A percentile compares a stretch with the other conserved stretches of the same genome.
Evolutionary conservation across 2,113 vertebrate genomes (phyloP).

Genomic region (Ochotona curzoniae): DNA sequence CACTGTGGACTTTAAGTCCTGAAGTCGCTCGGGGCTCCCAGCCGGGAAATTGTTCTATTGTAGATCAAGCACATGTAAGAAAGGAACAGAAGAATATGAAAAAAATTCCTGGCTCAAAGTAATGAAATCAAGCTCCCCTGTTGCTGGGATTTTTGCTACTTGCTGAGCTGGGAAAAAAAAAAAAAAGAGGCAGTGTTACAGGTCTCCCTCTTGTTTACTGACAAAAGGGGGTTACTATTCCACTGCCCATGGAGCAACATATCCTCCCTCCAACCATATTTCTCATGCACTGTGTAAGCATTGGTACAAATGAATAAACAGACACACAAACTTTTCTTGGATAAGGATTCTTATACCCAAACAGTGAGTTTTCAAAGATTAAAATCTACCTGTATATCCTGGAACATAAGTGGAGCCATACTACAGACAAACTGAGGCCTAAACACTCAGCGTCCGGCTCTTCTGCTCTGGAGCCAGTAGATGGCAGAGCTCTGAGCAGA

Average conservation of each 20-base stretch:
- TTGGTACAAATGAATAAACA: slow-evolving; percentile 20
- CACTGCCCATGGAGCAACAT: slow-evolving; percentile 11
- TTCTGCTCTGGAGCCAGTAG: slow-evolving; percentile 31
- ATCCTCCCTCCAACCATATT: not conserved
- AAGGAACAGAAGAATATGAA: slow-evolving; percentile 56
- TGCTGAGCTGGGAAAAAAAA: slow-evolving; percentile 47
- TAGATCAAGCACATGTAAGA: slow-evolving; percentile 77
- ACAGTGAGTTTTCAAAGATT: slow-evolving; percentile 42
- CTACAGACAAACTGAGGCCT: slow-evolving; percentile 16
- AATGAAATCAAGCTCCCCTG: slow-evolving; percentile 42
- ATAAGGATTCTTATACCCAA: slow-evolving; percentile 56
- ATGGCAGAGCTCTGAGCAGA: slow-evolving; percentile 52
- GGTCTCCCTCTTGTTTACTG: not conserved
- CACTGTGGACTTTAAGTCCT: slow-evolving; percentile 98
- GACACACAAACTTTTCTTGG: slow-evolving; percentile 8
- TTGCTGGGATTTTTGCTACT: slow-evolving; percentile 8
- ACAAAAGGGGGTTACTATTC: slow-evolving; percentile 47
- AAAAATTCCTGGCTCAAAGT: slow-evolving; percentile 49
- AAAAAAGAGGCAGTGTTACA: not conserved
- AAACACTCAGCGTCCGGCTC: not conserved
- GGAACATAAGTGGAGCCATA: slow-evolving; percentile 62
- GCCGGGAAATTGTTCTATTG: slow-evolving; percentile 97
- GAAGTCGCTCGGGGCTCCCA: slow-evolving; percentile 95
- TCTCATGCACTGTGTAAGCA: slow-evolving; percentile 43
- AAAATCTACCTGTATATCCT: slow-evolving; percentile 58